Evolutionary conservation across 2,113 vertebrate species (phyloP), one percentile per base, ranked within the genome.

Genomic region (Monopterus albus): DNA sequence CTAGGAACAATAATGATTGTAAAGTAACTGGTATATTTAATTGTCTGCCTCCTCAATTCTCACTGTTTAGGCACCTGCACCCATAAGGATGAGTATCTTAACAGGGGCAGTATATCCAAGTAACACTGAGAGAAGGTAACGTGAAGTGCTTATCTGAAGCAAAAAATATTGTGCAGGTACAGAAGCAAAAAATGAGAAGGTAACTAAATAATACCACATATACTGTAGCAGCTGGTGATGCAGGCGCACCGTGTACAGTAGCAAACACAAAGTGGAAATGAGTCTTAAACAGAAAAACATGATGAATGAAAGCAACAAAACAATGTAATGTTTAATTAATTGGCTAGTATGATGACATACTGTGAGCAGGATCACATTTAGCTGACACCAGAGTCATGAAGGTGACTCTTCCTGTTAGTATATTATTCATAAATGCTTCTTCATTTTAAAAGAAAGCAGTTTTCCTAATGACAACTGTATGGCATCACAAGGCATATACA

Each of bases 191-290:
- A 59, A 11, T 25, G 20, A 38, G 21, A 60, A 7, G 20, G 26
- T 39, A 28, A 60, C 9, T 23, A 25, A 52, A 57, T 51, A 35
- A 67, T 84, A 80, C 61, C 83, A 75, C 75, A 7, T 4, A 4
- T 7, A 4, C 33, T 33, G 59, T 10, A 33, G 56, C 33, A 29
- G 50, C 60, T 15, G 43, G 47, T 9, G 26, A 47, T 1, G 60
- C n/a, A n/a, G n/a, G n/a, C n/a, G n/a, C 29, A 52, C 11, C 40
- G 10, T 10, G 39, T 25, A 21, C 12, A 14, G 50, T 38, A 18
- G 36, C 61, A 43, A 60, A 75, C 40, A 8, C 50, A 15, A 64
- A 49, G 18, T 52, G 15, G 40, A 53, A 17, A 55, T 8, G 51
- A 47, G 20, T 62, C 36, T 56, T 20, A 46, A 51, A 29, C 57